Evolutionary conservation across 2,797 vertebrate genomes (phyloP).

Genomic region (Sebastiscus albofasciatus): DNA sequence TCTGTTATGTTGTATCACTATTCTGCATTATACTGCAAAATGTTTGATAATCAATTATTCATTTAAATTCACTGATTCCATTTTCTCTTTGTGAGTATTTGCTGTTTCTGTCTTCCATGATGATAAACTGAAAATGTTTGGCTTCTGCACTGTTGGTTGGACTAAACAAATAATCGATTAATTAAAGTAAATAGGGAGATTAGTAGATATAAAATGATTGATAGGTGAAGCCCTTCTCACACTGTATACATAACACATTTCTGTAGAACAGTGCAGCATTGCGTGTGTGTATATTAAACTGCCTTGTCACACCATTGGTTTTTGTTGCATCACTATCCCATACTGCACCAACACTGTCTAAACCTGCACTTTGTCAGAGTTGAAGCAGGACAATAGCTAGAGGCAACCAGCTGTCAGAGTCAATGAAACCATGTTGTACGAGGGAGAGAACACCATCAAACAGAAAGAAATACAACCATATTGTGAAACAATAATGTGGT

Average conservation of each 20-base stretch:
- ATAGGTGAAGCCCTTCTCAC: background rate
- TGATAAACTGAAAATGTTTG: background rate
- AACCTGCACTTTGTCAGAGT: constrained; percentile 39
- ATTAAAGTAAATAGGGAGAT: background rate
- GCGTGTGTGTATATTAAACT: background rate
- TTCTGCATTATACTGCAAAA: background rate
- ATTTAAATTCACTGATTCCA: background rate
- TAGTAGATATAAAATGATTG: background rate
- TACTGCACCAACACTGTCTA: constrained; percentile 8
- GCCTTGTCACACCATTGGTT: background rate
- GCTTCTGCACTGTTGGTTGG: too few relatives aligned
- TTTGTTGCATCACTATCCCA: constrained; percentile 12
- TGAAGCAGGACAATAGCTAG: constrained; percentile 47
- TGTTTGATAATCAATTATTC: background rate
- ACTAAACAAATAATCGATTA: background rate
- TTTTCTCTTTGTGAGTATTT: background rate
- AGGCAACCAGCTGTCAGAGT: constrained; percentile 58
- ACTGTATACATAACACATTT: background rate
- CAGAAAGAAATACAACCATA: constrained; percentile 15
- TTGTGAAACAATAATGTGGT: constrained; percentile 21
- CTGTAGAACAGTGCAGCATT: background rate
- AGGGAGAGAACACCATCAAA: constrained; percentile 27
- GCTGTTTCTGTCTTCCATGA: background rate
- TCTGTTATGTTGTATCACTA: background rate
- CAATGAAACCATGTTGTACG: constrained; percentile 31